Evolutionary conservation across 1,140 invertebrate genomes (phyloP).

Genomic region (Apocrypta bakeri): DNA sequence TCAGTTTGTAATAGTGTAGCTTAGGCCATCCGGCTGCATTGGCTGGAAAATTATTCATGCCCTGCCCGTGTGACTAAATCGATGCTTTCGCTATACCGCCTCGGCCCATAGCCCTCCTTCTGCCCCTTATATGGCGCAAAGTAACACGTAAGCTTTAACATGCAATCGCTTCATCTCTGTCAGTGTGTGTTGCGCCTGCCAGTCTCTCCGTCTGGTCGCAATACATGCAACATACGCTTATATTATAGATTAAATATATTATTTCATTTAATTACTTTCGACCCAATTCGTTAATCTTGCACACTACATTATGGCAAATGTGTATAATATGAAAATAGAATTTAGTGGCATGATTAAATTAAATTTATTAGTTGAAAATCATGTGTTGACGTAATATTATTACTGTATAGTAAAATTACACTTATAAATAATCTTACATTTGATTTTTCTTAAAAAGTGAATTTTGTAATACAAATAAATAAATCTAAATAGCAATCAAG

Average conservation of each 20-base stretch:
- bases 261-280: background rate
- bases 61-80: constrained; percentile 14
- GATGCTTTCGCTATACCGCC: background rate
- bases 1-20: constrained; percentile 23
- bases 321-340: too few relatives aligned
- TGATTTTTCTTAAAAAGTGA: too few relatives aligned
- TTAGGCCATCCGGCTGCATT: constrained; percentile 11
- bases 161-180: constrained; percentile 36
- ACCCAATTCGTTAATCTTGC: background rate
- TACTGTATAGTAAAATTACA: too few relatives aligned
- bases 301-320: too few relatives aligned
- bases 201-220: background rate
- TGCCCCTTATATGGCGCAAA: background rate
- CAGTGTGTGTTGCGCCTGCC: background rate
- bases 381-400: too few relatives aligned
- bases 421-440: too few relatives aligned
- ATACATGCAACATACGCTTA: background rate
- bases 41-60: constrained; percentile 38
- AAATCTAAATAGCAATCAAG: too few relatives aligned
- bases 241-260: constrained; percentile 6
- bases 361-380: too few relatives aligned
- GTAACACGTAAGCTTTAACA: constrained; percentile 18
- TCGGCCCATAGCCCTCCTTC: background rate
- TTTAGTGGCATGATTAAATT: too few relatives aligned
- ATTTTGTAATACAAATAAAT: too few relatives aligned